Evolutionary conservation across 92 coral and sea anemone genomes (phyloP), one percentile per base, ranked within the genome.

Genomic region (Zoanthus solanderi): DNA sequence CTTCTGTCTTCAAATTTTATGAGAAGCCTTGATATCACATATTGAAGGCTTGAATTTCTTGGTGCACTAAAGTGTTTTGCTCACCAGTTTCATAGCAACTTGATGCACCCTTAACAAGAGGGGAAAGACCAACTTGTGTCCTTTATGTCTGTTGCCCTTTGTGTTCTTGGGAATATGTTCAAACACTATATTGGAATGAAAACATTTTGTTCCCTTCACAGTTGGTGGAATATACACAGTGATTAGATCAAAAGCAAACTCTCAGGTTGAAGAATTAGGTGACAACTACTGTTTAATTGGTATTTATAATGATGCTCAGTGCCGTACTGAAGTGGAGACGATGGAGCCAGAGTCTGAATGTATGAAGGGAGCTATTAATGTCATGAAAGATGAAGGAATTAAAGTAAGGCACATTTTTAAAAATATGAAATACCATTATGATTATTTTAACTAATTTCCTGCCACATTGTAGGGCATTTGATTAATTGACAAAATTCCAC

Each of bases 171-270:
- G 46, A 14, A 30, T 69, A 30, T 7, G 3, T 13, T 61, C 48
- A 29, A 45, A 18, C 6, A 30, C 12, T 69, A 18, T 7, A 30
- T 69, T 12, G 9, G 15, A 29, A 9, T 34, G 60, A 44, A 53
- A 8, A 77, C 15, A 7, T 16, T 7, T 72, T 86, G 10, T 67
- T 67, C 9, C 23, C 66, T 60, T 17, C 6, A 34, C 47, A 96
- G 98, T 97, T 86, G 99, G 99, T 16, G 99, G 99, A 18, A 97
- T 97, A 67, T 97, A 97, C 84, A 96, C 99, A n/a, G 99, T 97
- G 46, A 97, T 97, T 88, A 93, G 98, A 83, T 93, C 99, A 0
- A 97, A 97, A 71, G 99, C 99, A 48, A 94, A 91, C 14, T 92
- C 98, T 0, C 94, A 96, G 16, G 98, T 95, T 46, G 97, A 94